Percentiles rank a stretch among this genome's conserved stretches.
phyloP scores from a whole-genome alignment of 2,888 invertebrate genomes.

The Caenorhabditis zanzibari region DNA sequence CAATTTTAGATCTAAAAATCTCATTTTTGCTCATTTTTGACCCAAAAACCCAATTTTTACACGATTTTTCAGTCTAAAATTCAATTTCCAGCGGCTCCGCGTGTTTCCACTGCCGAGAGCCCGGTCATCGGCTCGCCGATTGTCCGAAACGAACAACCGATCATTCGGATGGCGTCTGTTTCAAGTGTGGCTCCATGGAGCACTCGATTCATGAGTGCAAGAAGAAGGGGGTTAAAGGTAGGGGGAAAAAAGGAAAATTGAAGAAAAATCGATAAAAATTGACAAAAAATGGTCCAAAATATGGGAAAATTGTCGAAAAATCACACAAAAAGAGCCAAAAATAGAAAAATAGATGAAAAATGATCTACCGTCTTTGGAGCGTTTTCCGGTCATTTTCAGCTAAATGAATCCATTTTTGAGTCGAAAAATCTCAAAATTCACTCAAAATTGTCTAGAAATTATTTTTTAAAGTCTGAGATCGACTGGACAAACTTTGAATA shows the following conservation, averaged over 20 bases:
- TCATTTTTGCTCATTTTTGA: too few species aligned
- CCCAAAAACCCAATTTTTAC: too few species aligned
- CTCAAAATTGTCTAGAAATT: neutral
- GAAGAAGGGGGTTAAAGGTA: conserved; percentile 74
- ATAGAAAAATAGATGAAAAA: too few species aligned
- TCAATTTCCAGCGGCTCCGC: conserved; percentile 54
- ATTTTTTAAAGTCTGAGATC: too few species aligned
- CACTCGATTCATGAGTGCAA: conserved; percentile 87
- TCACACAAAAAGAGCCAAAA: too few species aligned
- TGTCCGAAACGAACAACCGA: conserved; percentile 87
- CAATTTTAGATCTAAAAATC: neutral
- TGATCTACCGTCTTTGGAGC: too few species aligned
- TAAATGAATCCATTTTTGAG: too few species aligned
- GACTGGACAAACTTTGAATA: too few species aligned
- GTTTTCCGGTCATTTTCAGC: too few species aligned
- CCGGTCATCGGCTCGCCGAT: conserved; percentile 90
- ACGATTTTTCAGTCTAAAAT: too few species aligned
- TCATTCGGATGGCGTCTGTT: conserved; percentile 88
- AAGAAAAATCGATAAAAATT: neutral
- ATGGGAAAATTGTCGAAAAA: neutral
- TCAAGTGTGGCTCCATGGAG: conserved; percentile 93
- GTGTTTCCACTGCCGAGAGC: conserved; percentile 90
- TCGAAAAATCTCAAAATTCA: neutral
- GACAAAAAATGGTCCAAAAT: neutral
- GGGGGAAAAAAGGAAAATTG: neutral